A percentile compares a stretch with the other conserved stretches of the same genome.
These are phyloP conservation scores for Tetanocera ferruginea DNA, from an alignment of 2,888 invertebrate species.

Conservation along the genomic window DNA sequence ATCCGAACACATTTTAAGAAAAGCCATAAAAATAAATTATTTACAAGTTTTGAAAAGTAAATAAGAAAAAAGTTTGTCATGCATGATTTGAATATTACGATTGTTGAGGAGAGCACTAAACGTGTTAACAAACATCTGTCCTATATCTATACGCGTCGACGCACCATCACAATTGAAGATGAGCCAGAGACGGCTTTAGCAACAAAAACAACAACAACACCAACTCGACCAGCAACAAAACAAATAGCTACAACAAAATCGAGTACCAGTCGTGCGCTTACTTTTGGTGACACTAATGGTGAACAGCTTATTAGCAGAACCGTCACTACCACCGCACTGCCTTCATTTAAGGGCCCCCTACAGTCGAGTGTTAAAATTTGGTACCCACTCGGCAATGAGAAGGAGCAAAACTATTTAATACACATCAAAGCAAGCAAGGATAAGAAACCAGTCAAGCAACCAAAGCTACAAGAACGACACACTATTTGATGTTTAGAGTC, in stretches of 20 bases:
- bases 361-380: slow-evolving; percentile 28
- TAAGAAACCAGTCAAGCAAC: neutral
- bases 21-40: neutral
- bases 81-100: slow-evolving; percentile 52
- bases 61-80: slow-evolving; percentile 42
- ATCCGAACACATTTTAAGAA: neutral
- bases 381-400: neutral
- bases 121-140: slow-evolving; percentile 50
- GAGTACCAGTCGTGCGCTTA: neutral
- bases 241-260: neutral
- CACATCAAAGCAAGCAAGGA: slow-evolving; percentile 21
- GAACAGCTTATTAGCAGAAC: slow-evolving; percentile 21
- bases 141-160: slow-evolving; percentile 49
- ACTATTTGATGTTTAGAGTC: slow-evolving; percentile 14
- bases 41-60: neutral
- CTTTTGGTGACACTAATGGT: neutral
- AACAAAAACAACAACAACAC: slow-evolving; percentile 23
- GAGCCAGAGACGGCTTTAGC: slow-evolving; percentile 39
- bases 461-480: neutral
- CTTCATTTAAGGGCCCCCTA: slow-evolving; percentile 1
- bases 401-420: slow-evolving; percentile 8
- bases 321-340: slow-evolving; percentile 14
- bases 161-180: slow-evolving; percentile 51
- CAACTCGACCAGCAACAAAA: neutral
- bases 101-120: slow-evolving; percentile 53